Evolutionary conservation across 2,113 vertebrate genomes (phyloP), one percentile per base, ranked within the genome.

Genomic region (Himantopus leucocephalus): DNA sequence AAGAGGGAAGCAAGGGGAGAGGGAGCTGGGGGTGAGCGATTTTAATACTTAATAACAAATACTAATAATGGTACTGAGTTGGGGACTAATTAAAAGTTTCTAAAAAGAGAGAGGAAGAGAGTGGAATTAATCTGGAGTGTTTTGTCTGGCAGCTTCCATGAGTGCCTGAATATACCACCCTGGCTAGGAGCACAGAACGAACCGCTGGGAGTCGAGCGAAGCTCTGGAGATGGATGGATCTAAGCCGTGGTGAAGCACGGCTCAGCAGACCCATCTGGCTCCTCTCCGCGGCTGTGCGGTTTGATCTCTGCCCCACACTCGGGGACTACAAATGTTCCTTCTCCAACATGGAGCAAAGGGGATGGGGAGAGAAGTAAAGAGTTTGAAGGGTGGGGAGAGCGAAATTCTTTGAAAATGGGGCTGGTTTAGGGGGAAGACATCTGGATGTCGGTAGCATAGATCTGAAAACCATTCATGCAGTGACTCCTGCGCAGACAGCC

Each of bases 1-100:
- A 94, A 96, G 73, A 88, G 34, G 79, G 79, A 92, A 94, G 94
- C 80, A 56, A 58, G 67, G 91, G 85, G 92, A 95, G 97, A 95
- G 55, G 73, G 92, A 96, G 90, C 84, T 86, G 84, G 64, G 66
- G 85, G 92, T 88, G 94, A 98, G 92, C 34, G 8, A 59, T 97
- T 93, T 97, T 98, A 97, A 97, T 98, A 97, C 97, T 98, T 97
- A 98, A 97, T 98, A 98, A 98, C 96, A 98, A 97, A 98, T 97
- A 98, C 93, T 96, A 98, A 98, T 97, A 98, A 98, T 97, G 97
- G 88, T 89, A 76, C 85, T 63, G 88, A 95, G 91, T 95, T 19
- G 21, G 85, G 85, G 94, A 97, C 97, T 98, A 98, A 98, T 98
- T 98, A 98, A 97, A 98, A 98, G 97, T 98, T 98, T 97, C 97